These are phyloP conservation scores for Cassiopea xamachana DNA, from an alignment of 30 jellyfish, hydroid and myxozoan genomes.

Conservation along the genomic window DNA sequence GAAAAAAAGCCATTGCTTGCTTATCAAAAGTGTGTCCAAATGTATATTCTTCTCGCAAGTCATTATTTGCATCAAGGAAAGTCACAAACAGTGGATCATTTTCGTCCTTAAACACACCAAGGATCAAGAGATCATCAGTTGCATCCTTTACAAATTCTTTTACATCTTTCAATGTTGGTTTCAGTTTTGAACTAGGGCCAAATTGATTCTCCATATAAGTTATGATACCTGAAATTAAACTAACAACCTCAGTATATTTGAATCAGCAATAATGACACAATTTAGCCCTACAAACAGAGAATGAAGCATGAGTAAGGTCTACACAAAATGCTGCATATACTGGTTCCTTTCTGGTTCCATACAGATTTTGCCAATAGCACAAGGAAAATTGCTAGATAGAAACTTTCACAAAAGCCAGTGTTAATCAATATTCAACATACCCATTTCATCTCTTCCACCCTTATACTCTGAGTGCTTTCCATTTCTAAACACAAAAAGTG, in stretches of 20 bases:
- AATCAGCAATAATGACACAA: too few relatives aligned
- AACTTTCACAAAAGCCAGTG: background rate
- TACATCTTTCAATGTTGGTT: conserved; percentile 76
- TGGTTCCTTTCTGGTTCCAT: too few relatives aligned
- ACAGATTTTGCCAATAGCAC: background rate
- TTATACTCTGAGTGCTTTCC: conserved; percentile 94
- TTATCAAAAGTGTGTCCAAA: conserved; percentile 97
- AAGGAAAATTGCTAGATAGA: background rate
- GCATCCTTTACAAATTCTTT: conserved; percentile 72
- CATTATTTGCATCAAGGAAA: conserved; percentile 90
- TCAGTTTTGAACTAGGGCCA: conserved; percentile 89
- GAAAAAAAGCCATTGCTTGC: conserved; percentile 64
- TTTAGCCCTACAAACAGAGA: too few relatives aligned
- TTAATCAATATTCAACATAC: conserved; percentile 22
- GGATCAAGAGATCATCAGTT: conserved; percentile 84
- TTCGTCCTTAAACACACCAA: conserved; percentile 90
- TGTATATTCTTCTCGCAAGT: conserved; percentile 82
- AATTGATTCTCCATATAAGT: conserved; percentile 90
- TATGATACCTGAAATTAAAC: conserved; percentile 70
- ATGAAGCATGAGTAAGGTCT: too few relatives aligned
- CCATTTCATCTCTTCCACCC: conserved; percentile 96
- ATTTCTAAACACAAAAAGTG: conserved; percentile 85
- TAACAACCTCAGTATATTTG: background rate
- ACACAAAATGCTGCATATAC: too few relatives aligned
- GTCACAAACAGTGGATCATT: conserved; percentile 81